phyloP scores from a whole-genome alignment of 2,797 vertebrate genomes.

The Otolemur crassicaudatus region DNA sequence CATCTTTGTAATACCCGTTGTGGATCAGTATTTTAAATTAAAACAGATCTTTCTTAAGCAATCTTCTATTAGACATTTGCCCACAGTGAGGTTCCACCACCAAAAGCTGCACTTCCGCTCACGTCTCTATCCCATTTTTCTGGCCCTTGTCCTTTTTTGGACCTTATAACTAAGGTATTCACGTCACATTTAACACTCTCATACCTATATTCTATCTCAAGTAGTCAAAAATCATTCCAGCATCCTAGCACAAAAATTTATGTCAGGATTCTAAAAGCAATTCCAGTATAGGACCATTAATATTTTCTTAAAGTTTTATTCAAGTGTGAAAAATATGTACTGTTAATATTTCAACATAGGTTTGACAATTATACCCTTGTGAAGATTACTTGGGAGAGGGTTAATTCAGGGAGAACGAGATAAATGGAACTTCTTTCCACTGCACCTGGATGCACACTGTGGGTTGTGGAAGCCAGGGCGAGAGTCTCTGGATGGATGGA shows the following conservation, averaged over 20 bases:
- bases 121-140: rapidly evolving
- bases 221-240: background rate
- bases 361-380: background rate
- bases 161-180: background rate
- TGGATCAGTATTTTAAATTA: background rate
- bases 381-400: too few species aligned
- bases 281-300: background rate
- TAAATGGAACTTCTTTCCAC: background rate
- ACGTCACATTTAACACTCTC: background rate
- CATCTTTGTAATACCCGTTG: background rate
- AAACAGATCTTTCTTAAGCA: background rate
- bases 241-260: background rate
- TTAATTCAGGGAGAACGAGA: background rate
- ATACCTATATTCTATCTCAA: too few species aligned
- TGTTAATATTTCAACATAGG: background rate
- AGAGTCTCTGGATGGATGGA: too few species aligned
- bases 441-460: background rate
- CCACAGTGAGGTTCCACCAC: background rate
- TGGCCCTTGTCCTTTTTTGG: too few species aligned
- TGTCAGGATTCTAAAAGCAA: background rate
- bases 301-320: background rate
- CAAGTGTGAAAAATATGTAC: background rate
- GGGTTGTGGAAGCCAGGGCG: background rate
- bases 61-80: too few species aligned
- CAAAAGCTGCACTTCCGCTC: rapidly evolving